Evolutionary conservation across 2,797 vertebrate genomes (phyloP), one percentile per base, ranked within the genome.

Genomic region (Hydrophis major): DNA sequence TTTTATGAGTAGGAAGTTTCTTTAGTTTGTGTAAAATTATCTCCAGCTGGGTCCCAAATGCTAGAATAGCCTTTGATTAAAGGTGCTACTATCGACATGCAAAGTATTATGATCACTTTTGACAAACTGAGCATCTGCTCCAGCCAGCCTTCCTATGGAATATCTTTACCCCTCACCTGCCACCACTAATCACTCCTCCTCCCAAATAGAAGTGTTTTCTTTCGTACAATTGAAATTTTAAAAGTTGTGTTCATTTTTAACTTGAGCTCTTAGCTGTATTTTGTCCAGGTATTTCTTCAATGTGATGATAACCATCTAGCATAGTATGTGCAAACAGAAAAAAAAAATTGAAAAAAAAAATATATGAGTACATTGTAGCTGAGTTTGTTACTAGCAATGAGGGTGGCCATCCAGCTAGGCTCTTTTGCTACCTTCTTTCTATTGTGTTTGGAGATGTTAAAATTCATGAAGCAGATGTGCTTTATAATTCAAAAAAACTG

Each of bases 261-360:
- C 95, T 96, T 97, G 96, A 96, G 93, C 94, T 96, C 94, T 95
- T 96, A 96, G 96, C 93, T 50, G 93, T 93, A 61, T 93, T 95
- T 97, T 95, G 96, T 96, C 96, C 95, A 89, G 96, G 95, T 96
- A 83, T 94, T 97, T 95, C 96, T 96, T 95, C 96, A 91, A 90
- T 96, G 97, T 97, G 96, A 95, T 22, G 95, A 95, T 97, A 94
- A 95, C 92, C 96, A 96, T 92, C 93, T 96, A 95, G 96, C 92
- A 14, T 96, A 96, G 96, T 97, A 94, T 97, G 95, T 95, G 95
- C 96, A 97, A 95, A 96, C 93, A 94, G 90, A 0, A 87, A 86
- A 95, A 37, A 37, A 53, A 1, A 25, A 18, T 4, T 0, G 28
- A 16, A 14, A 14, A 32, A 2, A 55, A 66, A 13, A 2, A 1